Conservation (phyloP, 37 sponge, comb jelly and placozoan species). For the Eunapius fragilis region DNA sequence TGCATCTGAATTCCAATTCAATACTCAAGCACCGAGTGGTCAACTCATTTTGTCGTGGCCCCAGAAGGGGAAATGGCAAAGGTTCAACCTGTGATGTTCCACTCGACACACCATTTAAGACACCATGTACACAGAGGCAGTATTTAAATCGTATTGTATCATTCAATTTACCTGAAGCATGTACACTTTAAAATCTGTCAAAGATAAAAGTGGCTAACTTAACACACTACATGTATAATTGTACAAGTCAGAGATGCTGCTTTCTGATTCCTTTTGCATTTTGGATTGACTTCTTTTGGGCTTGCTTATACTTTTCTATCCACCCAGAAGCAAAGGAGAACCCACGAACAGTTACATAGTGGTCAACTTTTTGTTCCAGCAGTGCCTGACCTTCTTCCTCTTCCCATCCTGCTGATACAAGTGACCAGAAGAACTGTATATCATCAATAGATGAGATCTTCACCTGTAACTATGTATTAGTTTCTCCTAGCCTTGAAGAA, state of each 20-base stretch:
- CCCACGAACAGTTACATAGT: not conserved
- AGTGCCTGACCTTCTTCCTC: slow-evolving; percentile 4
- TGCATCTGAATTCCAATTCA: slow-evolving; percentile 6
- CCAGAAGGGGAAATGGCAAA: slow-evolving; percentile 9
- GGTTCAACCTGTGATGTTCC: not conserved
- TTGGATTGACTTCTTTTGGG: not conserved
- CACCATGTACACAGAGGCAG: too few relatives aligned
- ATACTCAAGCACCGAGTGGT: slow-evolving; percentile 22
- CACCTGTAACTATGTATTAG: not conserved
- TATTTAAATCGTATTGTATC: too few relatives aligned
- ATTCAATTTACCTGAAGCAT: too few relatives aligned
- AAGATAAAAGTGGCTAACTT: too few relatives aligned
- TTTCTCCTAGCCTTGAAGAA: not conserved
- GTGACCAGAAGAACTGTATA: not conserved
- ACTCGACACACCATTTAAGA: too few relatives aligned
- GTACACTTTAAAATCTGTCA: too few relatives aligned
- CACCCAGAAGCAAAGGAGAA: slow-evolving; percentile 5
- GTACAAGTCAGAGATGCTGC: not conserved
- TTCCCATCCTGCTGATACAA: not conserved
- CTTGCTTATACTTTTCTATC: slow-evolving; percentile 8
- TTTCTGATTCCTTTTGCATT: slow-evolving; percentile 1
- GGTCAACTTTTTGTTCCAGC: not conserved
- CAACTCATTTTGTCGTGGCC: slow-evolving; percentile 18
- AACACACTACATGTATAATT: too few relatives aligned
- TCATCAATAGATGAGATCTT: not conserved